Evolutionary conservation across 2,888 invertebrate species (phyloP), one percentile per base, ranked within the genome.

Genomic region (Ferdinandea cuprea): DNA sequence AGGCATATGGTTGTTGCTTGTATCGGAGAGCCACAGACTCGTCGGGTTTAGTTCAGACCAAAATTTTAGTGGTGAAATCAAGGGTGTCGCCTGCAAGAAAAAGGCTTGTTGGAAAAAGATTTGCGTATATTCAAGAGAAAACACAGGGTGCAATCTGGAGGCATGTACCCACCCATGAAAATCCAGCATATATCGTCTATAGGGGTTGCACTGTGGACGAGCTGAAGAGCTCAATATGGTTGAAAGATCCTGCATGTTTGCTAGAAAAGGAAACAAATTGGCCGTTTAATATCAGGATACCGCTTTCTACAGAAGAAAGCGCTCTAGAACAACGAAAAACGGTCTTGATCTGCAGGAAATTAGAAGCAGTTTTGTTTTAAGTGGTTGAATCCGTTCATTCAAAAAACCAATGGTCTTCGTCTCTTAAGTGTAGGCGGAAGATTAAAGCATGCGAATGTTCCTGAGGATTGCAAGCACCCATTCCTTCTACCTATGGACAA

Each of bases 21-120:
- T 85, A 83, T 1, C 35, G 9, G 4, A 9, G 35, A 11, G n/a
- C 35, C 9, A n/a, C 35, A 35, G 9, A 11, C n/a, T 11, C 35
- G 4, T 35, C 35, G 4, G 35, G 35, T n/a, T 11, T n/a, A 1
- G 11, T 11, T 9, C 35, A n/a, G 11, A 35, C 11, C 2, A 61
- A 78, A 0, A 32, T 85, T 2, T n/a, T 85, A 15, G 59, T 65
- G n/a, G 59, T 85, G 7, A 85, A 80, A 59, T 85, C 83, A 6
- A 42, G 78, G n/a, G 80, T 83, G 7, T 76, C 80, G 3, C 79
- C 85, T 0, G 21, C 79, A n/a, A 84, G 72, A 35, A 59, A 76
- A 25, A 56, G 21, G 9, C 77, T 86, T 28, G 85, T 85, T 5
- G 83, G 71, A 6, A 85, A 86, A 59, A 54, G 66, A 15, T 37